A percentile compares a stretch with the other conserved stretches of the same genome.
Conservation (phyloP, 2,113 vertebrate species). For the Illadopsis cleaveri region DNA sequence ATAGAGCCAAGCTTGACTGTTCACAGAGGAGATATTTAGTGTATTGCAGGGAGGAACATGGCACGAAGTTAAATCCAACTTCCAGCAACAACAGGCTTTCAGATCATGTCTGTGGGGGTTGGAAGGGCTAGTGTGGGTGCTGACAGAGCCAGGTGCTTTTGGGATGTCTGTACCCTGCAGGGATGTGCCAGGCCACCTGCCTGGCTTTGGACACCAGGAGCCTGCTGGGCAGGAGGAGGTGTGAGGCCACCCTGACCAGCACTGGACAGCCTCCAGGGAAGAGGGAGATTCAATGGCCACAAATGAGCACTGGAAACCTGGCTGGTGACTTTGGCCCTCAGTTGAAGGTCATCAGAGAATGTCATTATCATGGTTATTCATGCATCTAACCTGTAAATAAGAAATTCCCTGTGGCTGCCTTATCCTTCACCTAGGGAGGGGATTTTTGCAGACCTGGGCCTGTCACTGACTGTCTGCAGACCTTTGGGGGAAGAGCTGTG, state of each 20-base stretch:
- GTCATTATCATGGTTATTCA: not conserved
- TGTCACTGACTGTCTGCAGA: not conserved
- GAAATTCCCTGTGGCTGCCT: not conserved
- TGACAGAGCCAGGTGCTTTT: fast-evolving
- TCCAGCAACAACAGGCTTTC: not conserved
- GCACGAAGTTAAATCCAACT: not conserved
- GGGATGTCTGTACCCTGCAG: not conserved
- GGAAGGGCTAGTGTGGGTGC: not conserved
- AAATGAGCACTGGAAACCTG: not conserved
- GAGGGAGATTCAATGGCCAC: not conserved
- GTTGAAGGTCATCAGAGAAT: not conserved
- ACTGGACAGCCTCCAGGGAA: not conserved
- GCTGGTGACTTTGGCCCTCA: not conserved
- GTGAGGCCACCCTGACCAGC: fast-evolving
- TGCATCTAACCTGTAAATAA: not conserved
- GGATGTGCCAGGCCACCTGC: not conserved
- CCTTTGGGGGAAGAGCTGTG: not conserved
- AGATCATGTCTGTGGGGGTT: not conserved
- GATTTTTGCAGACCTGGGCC: not conserved
- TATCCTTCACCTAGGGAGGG: not conserved
- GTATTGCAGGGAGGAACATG: not conserved
- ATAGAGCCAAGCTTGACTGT: not conserved
- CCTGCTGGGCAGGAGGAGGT: not conserved
- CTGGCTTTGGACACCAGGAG: not conserved
- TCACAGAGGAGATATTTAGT: not conserved